Base-by-base conservation (phyloP, 2,888 invertebrate species). In the Coleophora deauratella region DNA sequence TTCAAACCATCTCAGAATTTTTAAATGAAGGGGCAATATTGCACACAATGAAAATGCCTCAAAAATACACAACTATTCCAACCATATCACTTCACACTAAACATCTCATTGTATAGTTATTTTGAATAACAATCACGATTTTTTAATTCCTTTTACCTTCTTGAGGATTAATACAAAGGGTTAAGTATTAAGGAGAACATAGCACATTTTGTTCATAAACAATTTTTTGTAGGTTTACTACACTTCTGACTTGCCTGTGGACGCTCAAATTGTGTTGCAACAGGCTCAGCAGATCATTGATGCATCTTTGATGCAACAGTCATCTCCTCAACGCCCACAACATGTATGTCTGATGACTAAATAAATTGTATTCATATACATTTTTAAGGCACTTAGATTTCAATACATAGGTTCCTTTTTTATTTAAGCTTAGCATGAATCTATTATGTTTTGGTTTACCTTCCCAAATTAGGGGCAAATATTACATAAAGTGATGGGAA, bases 231-330 rank as follows among this genome's bases (percentile, higher is more conserved):
- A 86, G 86, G 86, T 86, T 67, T 86, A 84, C 84, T 86, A 86
- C 84, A 80, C 86, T 61, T 85, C 86, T 65, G 84, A 85, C 72
- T 76, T 85, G 66, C 82, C 85, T 57, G 80, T 81, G 78, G 86
- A 86, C 66, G 78, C 84, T 67, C 86, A 86, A 75, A 84, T 86
- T 72, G 85, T 86, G 55, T 85, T 86, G 69, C 87, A 86, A 75
- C 86, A 86, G 59, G 78, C 82, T 56, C 86, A 87, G 71, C 86
- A 86, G 72, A 81, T 86, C 68, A 84, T 86, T 75, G 86, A 86
- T 67, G 80, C 85, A 76, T 85, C 86, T 72, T 58, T 82, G 73
- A 81, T 86, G 82, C 85, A 82, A 77, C 86, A 84, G 68, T 66
- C 80, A 59, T 69, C 82, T 61, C 64, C 78, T 68, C 86, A 81